phyloP scores from a whole-genome alignment of 2,888 invertebrate genomes.

The Tenthredo livida region DNA sequence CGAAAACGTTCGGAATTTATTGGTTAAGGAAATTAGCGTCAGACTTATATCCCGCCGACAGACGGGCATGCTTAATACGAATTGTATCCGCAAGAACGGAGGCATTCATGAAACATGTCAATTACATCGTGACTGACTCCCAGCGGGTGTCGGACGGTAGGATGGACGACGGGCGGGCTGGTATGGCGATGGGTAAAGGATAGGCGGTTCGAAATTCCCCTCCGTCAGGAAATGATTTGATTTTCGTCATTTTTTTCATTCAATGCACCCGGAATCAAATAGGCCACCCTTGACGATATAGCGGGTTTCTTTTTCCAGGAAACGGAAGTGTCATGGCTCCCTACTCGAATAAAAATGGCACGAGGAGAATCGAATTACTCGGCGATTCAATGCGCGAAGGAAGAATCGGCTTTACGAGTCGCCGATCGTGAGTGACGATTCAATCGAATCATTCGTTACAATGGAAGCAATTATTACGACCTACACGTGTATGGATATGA shows the following conservation, averaged over 20 bases:
- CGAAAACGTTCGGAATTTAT: conserved; percentile 47
- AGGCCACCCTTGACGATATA: conserved; percentile 38
- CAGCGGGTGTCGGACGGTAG: conserved; percentile 51
- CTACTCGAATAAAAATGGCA: conserved; percentile 44
- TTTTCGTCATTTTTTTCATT: conserved; percentile 68
- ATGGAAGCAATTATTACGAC: conserved; percentile 41
- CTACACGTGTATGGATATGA: neutral
- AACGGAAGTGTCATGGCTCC: conserved; percentile 55
- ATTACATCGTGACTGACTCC: conserved; percentile 64
- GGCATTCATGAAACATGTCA: conserved; percentile 72
- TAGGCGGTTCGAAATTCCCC: conserved; percentile 53
- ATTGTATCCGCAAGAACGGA: conserved; percentile 71
- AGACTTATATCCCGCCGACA: conserved; percentile 57
- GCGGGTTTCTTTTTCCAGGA: conserved; percentile 33
- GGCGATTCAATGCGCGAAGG: conserved; percentile 47
- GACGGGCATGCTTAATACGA: conserved; percentile 72
- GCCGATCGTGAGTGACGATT: conserved; percentile 28
- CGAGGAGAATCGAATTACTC: conserved; percentile 53
- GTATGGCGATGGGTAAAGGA: neutral
- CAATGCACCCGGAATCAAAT: conserved; percentile 63
- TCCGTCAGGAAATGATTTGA: conserved; percentile 65
- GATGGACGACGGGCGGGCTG: conserved; percentile 32
- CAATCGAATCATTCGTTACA: conserved; percentile 49
- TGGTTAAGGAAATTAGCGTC: conserved; percentile 52
- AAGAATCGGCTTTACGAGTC: conserved; percentile 50